These are phyloP conservation scores for Gephyroberyx darwinii DNA, from an alignment of 2,797 vertebrate genomes.

Conservation along the genomic window DNA sequence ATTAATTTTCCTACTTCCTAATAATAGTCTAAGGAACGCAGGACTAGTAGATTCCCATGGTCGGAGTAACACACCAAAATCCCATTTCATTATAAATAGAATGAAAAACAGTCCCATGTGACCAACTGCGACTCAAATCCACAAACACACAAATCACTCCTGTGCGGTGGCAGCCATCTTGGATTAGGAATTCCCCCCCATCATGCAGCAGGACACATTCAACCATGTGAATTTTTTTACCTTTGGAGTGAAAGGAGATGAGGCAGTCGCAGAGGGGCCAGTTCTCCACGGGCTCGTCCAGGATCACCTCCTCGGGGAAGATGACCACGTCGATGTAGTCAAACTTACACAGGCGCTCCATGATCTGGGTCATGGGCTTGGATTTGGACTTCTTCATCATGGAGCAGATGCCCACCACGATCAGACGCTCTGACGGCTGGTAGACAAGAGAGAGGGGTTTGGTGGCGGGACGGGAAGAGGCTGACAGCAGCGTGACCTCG, in stretches of 20 bases:
- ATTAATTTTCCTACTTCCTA: background rate
- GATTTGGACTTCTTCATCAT: constrained; percentile 99
- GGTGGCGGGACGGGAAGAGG: too few relatives aligned
- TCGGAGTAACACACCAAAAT: background rate
- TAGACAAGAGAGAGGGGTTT: background rate
- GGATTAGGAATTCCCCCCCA: too few relatives aligned
- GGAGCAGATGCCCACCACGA: constrained; percentile 95
- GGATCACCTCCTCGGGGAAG: constrained; percentile 95
- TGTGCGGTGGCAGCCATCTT: too few relatives aligned
- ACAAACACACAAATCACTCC: background rate
- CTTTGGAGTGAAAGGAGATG: constrained; percentile 99
- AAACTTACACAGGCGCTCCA: constrained; percentile 96
- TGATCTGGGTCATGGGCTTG: constrained; percentile 97
- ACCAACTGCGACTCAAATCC: constrained; percentile 6
- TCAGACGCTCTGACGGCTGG: constrained; percentile 92
- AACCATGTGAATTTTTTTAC: constrained; percentile 65
- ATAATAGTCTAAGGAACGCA: too few relatives aligned
- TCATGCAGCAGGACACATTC: constrained; percentile 1
- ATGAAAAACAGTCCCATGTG: constrained; percentile 14
- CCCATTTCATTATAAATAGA: constrained; percentile 32
- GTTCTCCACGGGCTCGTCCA: constrained; percentile 93
- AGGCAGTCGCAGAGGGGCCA: constrained; percentile 97
- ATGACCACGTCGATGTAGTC: constrained; percentile 96
- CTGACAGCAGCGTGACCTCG: too few relatives aligned
- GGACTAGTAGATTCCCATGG: constrained; percentile 19